Base-by-base conservation (phyloP, 2,113 vertebrate species). In the Ictidomys tridecemlineatus region DNA sequence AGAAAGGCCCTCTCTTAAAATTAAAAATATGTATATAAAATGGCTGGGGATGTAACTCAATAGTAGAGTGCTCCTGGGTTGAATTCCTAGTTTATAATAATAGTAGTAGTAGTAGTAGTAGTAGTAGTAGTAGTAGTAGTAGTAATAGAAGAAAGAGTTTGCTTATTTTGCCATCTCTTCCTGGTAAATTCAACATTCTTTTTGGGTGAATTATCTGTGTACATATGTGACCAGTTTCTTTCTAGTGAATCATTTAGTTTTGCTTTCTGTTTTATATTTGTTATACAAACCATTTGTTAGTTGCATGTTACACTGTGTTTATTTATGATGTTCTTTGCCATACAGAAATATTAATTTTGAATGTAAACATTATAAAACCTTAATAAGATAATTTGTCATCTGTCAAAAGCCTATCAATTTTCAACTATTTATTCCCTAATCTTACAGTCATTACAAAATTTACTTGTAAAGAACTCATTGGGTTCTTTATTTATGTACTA, bases 291-390 rank as follows among this genome's bases (percentile, higher is more conserved):
- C 2, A 72, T 45, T 69, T 80, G 26, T 83, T 76, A 61, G 4
- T 7, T 92, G 34, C 9, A 32, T 95, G 48, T 58, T 69, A 95
- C 65, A 1, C n/a, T 67, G 17, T 7, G 1, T 42, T 70, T n/a
- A 42, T 37, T 42, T 72, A 45, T 24, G 0, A 7, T 72, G 1
- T 85, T 74, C 61, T 74, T 77, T 73, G 39, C 69, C 56, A 61
- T 32, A n/a, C 0, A 78, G n/a, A 92, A 90, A 91, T 79, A 77
- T 37, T 92, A 48, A 76, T 74, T 76, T 72, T 77, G 63, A 95
- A 83, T 84, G 34, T 34, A 67, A 56, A 56, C 13, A 48, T 24
- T 79, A 69, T 1, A 45, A 91, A 91, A 73, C 3, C 2, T 88
- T 88, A 73, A 37, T 53, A 20, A 80, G 84, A 76, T 4, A 34